Evolutionary conservation across 2,113 vertebrate species (phyloP).

Genomic region (Aldabrachelys gigantea): DNA sequence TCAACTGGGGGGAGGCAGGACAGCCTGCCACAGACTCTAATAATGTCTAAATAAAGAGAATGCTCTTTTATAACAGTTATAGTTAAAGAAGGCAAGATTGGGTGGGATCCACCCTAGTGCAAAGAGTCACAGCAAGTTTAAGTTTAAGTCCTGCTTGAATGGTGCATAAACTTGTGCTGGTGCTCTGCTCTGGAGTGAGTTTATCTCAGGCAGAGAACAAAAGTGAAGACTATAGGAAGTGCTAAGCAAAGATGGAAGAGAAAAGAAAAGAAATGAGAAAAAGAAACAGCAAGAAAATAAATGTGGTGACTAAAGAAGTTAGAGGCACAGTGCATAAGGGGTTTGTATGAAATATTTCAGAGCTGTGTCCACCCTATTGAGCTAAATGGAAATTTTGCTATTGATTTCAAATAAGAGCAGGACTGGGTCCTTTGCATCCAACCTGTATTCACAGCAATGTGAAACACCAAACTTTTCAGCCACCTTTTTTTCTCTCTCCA

Average conservation of each 20-base stretch:
- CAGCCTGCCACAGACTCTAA: background rate
- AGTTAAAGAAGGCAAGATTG: background rate
- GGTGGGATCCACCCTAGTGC: background rate
- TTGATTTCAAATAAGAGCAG: background rate
- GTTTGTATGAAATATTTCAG: background rate
- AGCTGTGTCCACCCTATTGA: background rate
- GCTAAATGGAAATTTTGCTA: background rate
- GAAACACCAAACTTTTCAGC: background rate
- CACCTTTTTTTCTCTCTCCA: background rate
- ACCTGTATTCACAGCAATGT: background rate
- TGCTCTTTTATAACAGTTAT: background rate
- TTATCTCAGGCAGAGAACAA: background rate
- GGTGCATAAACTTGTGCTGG: background rate
- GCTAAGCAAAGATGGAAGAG: background rate
- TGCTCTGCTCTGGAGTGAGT: background rate
- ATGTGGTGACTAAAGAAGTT: background rate
- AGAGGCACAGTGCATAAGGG: background rate
- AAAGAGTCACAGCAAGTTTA: background rate
- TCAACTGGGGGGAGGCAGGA: background rate
- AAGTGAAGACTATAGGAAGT: background rate
- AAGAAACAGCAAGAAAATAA: background rate
- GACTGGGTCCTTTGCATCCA: background rate
- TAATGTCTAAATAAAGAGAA: background rate
- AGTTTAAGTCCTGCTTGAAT: background rate
- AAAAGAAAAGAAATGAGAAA: background rate